phyloP scores from a whole-genome alignment of 1,140 invertebrate genomes.

The Stegodyphus dumicola region DNA sequence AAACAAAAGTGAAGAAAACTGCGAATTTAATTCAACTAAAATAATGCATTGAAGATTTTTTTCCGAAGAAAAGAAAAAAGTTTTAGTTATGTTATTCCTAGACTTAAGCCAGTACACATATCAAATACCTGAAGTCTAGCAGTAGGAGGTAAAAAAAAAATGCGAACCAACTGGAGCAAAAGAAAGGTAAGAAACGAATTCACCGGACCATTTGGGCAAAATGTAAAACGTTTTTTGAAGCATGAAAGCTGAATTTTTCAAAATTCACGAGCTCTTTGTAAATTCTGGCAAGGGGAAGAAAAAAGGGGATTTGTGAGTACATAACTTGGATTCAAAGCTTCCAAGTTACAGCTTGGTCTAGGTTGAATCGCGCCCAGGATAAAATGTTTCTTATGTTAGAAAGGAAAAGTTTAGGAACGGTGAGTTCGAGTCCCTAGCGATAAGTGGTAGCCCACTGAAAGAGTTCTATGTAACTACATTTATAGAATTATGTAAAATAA shows the following conservation, averaged over 20 bases:
- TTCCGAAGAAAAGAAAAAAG: background rate
- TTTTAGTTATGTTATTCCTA: background rate
- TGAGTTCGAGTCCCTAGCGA: no score
- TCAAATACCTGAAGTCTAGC: slow-evolving; percentile 33
- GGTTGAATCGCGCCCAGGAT: slow-evolving; percentile 10
- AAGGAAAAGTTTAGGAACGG: background rate
- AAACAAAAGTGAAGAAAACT: no score
- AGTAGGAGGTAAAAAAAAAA: slow-evolving; percentile 26
- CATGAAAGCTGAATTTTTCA: slow-evolving; percentile 51
- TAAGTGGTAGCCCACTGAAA: no score
- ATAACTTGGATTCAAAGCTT: slow-evolving; percentile 41
- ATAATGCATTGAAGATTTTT: no score
- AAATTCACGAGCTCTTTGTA: slow-evolving; percentile 55
- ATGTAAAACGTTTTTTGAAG: slow-evolving; percentile 52
- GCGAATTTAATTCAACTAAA: no score
- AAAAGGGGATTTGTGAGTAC: slow-evolving; percentile 46
- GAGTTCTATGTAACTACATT: no score
- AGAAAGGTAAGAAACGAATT: slow-evolving; percentile 47
- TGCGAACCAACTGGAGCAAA: slow-evolving; percentile 14
- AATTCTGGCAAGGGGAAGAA: slow-evolving; percentile 11
- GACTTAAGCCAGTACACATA: background rate
- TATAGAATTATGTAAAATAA: no score
- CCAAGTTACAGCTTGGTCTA: slow-evolving; percentile 2
- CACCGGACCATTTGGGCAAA: slow-evolving; percentile 53
- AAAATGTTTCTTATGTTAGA: slow-evolving; percentile 30